Base-by-base conservation (phyloP, 2,888 invertebrate genomes). In the Biston betularia region DNA sequence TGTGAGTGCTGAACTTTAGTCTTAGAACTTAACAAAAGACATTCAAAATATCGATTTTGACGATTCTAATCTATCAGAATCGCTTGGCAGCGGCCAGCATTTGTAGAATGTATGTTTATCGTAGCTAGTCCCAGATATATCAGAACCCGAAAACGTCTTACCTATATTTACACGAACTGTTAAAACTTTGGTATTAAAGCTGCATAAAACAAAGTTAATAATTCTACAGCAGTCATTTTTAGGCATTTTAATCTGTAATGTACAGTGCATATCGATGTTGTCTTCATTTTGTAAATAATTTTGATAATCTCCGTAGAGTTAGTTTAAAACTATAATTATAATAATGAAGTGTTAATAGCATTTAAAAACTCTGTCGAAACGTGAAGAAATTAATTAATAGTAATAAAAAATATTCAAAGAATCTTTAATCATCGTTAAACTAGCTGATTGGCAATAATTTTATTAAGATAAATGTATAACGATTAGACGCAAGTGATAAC, bases 391-490 rank as follows among this genome's bases (percentile, higher is more conserved):
- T 76, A 78, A 76, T 80, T 79, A 38, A 38, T 82, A 80, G 79
- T 80, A 80, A 77, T 81, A 77, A 78, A 78, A 78, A 79, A 80
- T 80, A 80, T 81, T 82, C 72, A 68, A 79, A 73, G 76, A 77
- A 73, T 72, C 63, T 72, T 78, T 83, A 84, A 85, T 79, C 57
- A 78, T 84, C 89, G 87, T 89, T 89, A 78, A 81, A 83, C 79
- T 89, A 89, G 89, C 85, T 86, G 87, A 89, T 89, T 88, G 91
- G 91, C 89, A 89, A 90, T 92, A 90, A 91, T 80, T 87, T 84
- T 88, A 86, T 84, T 86, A 86, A 82, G 79, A 52, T 68, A 82
- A 87, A 85, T 80, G 84, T 87, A 85, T 89, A 86, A 87, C 85
- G 86, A 86, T 83, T 86, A 87, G 81, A 82, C 74, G 80, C 73